These are phyloP conservation scores for Penelope pileata DNA, from an alignment of 2,113 vertebrate species.

Conservation along the genomic window DNA sequence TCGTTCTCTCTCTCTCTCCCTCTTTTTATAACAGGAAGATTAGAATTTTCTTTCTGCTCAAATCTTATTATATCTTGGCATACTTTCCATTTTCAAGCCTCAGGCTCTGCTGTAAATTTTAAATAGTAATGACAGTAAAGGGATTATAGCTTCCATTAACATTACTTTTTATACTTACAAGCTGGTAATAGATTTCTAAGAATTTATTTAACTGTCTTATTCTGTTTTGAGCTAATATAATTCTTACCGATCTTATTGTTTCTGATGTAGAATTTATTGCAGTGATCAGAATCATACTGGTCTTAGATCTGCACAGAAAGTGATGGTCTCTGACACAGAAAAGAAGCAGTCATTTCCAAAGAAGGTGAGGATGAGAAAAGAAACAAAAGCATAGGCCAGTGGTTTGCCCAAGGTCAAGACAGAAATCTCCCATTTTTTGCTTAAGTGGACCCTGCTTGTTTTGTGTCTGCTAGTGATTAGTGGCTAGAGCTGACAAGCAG, in stretches of 20 bases:
- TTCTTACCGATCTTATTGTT: background rate
- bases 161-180: background rate
- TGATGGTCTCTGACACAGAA: background rate
- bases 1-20: background rate
- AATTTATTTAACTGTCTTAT: background rate
- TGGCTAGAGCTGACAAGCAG: background rate
- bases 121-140: background rate
- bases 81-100: background rate
- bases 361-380: background rate
- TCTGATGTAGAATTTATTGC: background rate
- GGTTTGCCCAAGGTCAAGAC: background rate
- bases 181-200: background rate
- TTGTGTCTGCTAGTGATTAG: background rate
- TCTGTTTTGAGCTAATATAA: background rate
- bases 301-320: background rate
- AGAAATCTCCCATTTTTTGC: background rate
- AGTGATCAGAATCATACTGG: background rate
- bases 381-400: background rate
- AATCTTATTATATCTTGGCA: background rate
- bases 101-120: slow-evolving; percentile 6
- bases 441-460: background rate
- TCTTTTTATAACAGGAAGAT: background rate
- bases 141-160: background rate
- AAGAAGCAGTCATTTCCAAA: background rate
- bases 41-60: background rate